Conservation (phyloP, 2,888 invertebrate species). For the Xestia sexstrigata region DNA sequence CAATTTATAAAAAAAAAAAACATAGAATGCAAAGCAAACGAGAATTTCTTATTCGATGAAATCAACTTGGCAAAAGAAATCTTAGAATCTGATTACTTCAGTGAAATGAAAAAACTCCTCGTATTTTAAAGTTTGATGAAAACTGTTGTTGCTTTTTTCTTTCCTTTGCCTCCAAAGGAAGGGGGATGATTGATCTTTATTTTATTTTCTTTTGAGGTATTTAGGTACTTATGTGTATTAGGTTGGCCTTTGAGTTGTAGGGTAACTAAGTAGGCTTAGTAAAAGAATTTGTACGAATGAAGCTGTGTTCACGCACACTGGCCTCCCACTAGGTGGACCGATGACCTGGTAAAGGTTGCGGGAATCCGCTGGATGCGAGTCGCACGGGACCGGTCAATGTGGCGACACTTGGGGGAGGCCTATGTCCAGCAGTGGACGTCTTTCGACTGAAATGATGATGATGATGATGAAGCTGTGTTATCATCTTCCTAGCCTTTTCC, state of each 20-base stretch:
- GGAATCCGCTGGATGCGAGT: too few species aligned
- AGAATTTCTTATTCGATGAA: conserved; percentile 38
- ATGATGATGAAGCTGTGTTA: neutral
- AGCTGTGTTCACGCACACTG: too few species aligned
- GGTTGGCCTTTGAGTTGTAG: neutral
- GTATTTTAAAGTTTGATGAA: conserved; percentile 53
- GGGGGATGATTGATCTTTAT: conserved; percentile 13
- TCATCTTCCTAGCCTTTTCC: neutral
- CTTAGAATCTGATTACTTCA: conserved; percentile 42
- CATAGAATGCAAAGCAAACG: conserved; percentile 5
- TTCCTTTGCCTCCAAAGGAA: neutral
- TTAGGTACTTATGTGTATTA: neutral
- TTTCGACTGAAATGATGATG: too few species aligned
- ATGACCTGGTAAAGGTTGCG: too few species aligned
- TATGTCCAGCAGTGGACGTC: too few species aligned
- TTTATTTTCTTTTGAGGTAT: conserved; percentile 15
- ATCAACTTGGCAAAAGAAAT: conserved; percentile 29
- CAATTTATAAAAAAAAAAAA: neutral
- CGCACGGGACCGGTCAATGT: too few species aligned
- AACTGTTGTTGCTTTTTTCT: conserved; percentile 26
- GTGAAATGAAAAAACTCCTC: conserved; percentile 35
- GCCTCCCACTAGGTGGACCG: too few species aligned
- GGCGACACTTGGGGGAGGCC: too few species aligned
- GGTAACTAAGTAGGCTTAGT: neutral
- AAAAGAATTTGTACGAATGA: neutral